These are phyloP conservation scores for Dicycla oo DNA, from an alignment of 2,888 invertebrate species.

Conservation along the genomic window DNA sequence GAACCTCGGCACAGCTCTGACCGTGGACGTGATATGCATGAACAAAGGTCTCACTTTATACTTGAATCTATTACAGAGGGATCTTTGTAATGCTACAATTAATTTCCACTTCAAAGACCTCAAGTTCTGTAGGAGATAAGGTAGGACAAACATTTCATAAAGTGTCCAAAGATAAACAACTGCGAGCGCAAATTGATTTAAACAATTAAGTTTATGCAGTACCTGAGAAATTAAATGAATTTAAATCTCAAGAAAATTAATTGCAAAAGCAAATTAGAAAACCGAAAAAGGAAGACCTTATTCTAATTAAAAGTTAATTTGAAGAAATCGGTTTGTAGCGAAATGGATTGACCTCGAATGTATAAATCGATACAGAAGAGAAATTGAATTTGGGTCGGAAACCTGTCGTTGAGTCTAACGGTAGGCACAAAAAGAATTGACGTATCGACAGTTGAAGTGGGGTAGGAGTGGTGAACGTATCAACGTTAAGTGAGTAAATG, in stretches of 20 bases:
- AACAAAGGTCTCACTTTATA: constrained; percentile 62
- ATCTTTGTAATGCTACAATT: constrained; percentile 47
- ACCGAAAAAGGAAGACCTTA: constrained; percentile 32
- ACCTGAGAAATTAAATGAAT: constrained; percentile 25
- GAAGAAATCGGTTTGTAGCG: constrained; percentile 32
- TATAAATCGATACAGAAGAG: constrained; percentile 48
- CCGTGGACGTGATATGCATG: constrained; percentile 70
- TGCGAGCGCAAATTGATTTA: constrained; percentile 33
- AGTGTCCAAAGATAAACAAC: constrained; percentile 39
- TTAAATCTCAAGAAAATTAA: constrained; percentile 34
- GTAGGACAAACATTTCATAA: constrained; percentile 26
- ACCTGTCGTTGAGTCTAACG: constrained; percentile 58
- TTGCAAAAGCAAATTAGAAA: constrained; percentile 41
- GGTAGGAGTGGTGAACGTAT: constrained; percentile 53
- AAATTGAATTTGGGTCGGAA: constrained; percentile 69
- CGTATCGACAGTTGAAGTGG: constrained; percentile 67
- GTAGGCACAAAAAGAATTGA: constrained; percentile 62
- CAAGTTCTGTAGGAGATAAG: constrained; percentile 18
- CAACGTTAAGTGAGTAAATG: constrained; percentile 44
- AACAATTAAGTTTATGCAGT: constrained; percentile 34
- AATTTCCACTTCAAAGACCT: constrained; percentile 44
- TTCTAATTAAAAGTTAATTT: constrained; percentile 50
- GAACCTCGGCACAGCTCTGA: constrained; percentile 71
- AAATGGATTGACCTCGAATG: constrained; percentile 46
- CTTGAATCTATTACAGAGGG: constrained; percentile 56